These are phyloP conservation scores for Crotalus helleri DNA, from an alignment of 2,113 vertebrate species.

Conservation along the genomic window DNA sequence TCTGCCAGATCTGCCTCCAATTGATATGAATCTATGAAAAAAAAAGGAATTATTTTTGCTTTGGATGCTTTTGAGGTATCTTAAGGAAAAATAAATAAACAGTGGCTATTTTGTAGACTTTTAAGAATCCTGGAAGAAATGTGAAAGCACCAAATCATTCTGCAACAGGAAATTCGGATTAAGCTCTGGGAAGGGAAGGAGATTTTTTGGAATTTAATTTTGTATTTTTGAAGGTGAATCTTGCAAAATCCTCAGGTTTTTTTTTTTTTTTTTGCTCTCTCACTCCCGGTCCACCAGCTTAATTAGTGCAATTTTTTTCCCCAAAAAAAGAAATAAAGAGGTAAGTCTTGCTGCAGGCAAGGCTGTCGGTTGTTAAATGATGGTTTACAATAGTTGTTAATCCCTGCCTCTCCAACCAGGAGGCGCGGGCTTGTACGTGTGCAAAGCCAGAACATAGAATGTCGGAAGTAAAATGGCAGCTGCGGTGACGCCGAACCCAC, in stretches of 20 bases:
- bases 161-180: neutral
- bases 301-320: neutral
- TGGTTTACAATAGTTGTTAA: neutral
- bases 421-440: neutral
- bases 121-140: neutral
- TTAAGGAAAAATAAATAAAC: neutral
- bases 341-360: neutral
- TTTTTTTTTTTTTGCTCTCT: neutral
- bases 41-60: neutral
- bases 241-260: neutral
- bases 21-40: neutral
- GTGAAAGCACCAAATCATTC: neutral
- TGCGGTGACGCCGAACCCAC: conserved; percentile 45
- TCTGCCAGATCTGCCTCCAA: neutral
- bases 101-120: neutral
- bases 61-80: neutral
- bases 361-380: neutral
- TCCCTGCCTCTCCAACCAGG: neutral
- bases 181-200: neutral
- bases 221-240: neutral
- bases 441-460: neutral
- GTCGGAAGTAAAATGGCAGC: conserved; percentile 60
- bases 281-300: neutral
- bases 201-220: neutral
- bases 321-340: neutral